Percentiles rank a stretch among this genome's conserved stretches.
phyloP scores from a whole-genome alignment of 2,113 vertebrate genomes.

The Phaethon lepturus region DNA sequence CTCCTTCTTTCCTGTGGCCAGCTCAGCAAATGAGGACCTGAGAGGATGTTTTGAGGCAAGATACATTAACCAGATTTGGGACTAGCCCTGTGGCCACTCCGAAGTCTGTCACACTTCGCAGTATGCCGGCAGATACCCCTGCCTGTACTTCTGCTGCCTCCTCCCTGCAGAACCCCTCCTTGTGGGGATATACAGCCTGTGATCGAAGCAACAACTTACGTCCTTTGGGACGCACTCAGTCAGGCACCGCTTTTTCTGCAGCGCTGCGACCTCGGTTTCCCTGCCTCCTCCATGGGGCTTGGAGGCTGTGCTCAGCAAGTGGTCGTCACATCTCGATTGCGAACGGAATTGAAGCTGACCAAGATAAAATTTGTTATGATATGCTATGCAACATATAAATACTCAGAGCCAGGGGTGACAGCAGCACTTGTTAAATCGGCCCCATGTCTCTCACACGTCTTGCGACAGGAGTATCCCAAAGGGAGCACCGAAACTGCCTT shows the following conservation, averaged over 20 bases:
- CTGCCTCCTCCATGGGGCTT: neutral
- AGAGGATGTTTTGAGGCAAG: neutral
- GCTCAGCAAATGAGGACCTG: neutral
- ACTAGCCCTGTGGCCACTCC: neutral
- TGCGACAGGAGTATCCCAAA: neutral
- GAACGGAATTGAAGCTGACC: neutral
- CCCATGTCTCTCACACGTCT: neutral
- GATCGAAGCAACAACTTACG: neutral
- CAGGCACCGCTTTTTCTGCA: neutral
- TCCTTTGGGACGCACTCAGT: neutral
- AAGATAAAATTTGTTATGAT: neutral
- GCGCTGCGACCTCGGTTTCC: rapidly evolving
- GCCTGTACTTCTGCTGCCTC: neutral
- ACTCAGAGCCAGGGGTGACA: neutral
- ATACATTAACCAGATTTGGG: neutral
- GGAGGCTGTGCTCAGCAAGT: neutral
- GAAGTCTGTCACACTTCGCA: neutral
- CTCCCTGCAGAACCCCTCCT: neutral
- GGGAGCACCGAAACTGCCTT: neutral
- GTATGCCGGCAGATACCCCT: neutral
- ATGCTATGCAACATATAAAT: neutral
- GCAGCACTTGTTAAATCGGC: neutral
- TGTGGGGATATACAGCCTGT: neutral
- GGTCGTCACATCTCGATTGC: neutral
- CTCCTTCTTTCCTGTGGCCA: neutral